A percentile compares a stretch with the other conserved stretches of the same genome.
Evolutionary conservation across 2,888 invertebrate genomes (phyloP).

Genomic region (Cephus spinipes): DNA sequence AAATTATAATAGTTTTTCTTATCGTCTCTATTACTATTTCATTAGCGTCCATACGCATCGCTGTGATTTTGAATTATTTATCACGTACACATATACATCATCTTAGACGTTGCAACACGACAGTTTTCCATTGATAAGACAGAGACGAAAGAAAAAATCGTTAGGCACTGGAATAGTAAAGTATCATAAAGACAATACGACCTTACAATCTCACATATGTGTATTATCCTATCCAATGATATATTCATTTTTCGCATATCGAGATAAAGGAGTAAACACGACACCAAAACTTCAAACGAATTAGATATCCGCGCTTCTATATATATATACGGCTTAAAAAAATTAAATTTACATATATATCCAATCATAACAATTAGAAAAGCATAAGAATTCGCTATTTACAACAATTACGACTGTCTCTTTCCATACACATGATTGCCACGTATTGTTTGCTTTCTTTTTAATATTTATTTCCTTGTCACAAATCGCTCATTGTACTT

Average conservation of each 20-base stretch:
- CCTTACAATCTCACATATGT: neutral
- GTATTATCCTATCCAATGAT: neutral
- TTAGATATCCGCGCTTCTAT: neutral
- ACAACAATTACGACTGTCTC: neutral
- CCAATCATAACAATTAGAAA: neutral
- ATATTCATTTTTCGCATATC: neutral
- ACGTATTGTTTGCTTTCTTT: neutral
- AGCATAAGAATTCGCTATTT: neutral
- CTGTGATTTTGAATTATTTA: neutral
- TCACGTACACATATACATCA: neutral
- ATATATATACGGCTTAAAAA: neutral
- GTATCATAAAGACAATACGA: neutral
- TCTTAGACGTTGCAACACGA: neutral
- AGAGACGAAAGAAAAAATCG: neutral
- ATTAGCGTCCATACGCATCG: neutral
- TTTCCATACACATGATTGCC: neutral
- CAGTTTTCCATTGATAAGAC: neutral
- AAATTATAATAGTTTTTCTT: neutral
- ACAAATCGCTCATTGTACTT: neutral
- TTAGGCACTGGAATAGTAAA: neutral
- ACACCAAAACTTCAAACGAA: neutral
- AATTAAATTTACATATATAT: neutral
- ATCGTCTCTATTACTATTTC: neutral
- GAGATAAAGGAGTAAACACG: neutral
- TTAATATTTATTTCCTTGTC: neutral